Percentiles rank a stretch among this genome's conserved stretches.
phyloP scores from a whole-genome alignment of 2,888 invertebrate genomes.

The Agrotis segetum region DNA sequence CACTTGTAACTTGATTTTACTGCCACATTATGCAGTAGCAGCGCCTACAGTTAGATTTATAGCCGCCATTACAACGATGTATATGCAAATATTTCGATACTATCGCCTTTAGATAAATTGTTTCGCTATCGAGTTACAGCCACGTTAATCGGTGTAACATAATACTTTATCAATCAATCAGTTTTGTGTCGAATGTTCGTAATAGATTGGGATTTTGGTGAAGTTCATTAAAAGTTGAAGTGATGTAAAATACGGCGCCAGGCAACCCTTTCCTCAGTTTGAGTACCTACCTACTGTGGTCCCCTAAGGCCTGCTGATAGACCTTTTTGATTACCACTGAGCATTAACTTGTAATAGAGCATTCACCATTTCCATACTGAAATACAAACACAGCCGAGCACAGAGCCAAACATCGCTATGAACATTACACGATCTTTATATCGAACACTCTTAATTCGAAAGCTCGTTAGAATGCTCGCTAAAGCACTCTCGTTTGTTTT shows the following conservation, averaged over 20 bases:
- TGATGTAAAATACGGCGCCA: not conserved
- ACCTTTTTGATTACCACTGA: no score
- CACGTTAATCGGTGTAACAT: slow-evolving; percentile 42
- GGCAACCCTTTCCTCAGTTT: not conserved
- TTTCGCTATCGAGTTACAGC: slow-evolving; percentile 51
- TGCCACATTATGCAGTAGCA: slow-evolving; percentile 41
- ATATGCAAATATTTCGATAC: slow-evolving; percentile 43
- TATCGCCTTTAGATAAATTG: slow-evolving; percentile 54
- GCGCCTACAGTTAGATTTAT: slow-evolving; percentile 49
- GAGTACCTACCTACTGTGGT: not conserved
- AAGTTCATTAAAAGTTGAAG: not conserved
- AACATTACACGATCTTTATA: no score
- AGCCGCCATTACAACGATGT: slow-evolving; percentile 37
- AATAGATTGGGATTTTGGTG: slow-evolving; percentile 20
- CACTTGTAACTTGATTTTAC: slow-evolving; percentile 22
- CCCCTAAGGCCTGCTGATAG: no score
- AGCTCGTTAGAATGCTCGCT: no score
- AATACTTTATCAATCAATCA: slow-evolving; percentile 52
- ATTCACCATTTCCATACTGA: no score
- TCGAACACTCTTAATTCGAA: no score
- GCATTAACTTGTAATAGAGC: no score
- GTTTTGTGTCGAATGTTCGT: slow-evolving; percentile 24
- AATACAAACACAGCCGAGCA: no score
- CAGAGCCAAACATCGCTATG: no score
- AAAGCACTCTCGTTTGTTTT: no score